phyloP scores from a whole-genome alignment of 2,113 vertebrate genomes.

The Ctenomys sociabilis region DNA sequence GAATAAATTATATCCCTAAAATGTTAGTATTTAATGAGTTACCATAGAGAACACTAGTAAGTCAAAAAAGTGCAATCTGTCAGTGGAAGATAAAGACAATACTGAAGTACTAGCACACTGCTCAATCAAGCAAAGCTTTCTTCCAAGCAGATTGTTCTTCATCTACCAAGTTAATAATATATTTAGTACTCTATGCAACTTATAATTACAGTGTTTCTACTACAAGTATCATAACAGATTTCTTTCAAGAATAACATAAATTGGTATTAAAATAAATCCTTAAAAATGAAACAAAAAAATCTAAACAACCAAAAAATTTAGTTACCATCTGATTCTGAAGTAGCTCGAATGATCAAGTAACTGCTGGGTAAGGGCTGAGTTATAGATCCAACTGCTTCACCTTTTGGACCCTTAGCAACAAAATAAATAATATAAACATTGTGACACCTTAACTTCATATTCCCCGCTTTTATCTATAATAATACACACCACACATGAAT shows the following conservation, averaged over 20 bases:
- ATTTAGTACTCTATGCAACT: constrained; percentile 19
- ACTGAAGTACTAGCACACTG: background rate
- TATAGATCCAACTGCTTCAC: constrained; percentile 98
- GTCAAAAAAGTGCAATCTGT: background rate
- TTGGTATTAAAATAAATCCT: constrained; percentile 28
- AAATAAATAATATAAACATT: constrained; percentile 42
- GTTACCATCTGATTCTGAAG: constrained; percentile 98
- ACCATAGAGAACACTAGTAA: constrained; percentile 33
- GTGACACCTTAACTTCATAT: background rate
- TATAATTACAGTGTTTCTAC: constrained; percentile 19
- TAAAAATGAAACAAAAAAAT: constrained; percentile 38
- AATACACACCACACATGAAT: background rate
- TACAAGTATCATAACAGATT: constrained; percentile 27
- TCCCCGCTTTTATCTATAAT: background rate
- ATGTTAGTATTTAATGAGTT: constrained; percentile 16
- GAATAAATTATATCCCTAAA: constrained; percentile 21
- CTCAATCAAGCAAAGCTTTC: background rate
- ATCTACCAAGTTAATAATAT: background rate
- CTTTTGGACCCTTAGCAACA: constrained; percentile 95
- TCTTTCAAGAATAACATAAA: constrained; percentile 45
- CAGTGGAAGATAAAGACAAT: background rate
- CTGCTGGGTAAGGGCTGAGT: constrained; percentile 98
- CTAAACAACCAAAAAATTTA: constrained; percentile 56
- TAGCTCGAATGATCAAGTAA: constrained; percentile 97
- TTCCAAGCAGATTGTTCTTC: constrained; percentile 3